Percentiles rank a stretch among this genome's conserved stretches.
Conservation (phyloP, 1,140 invertebrate genomes). For the Galleria mellonella region DNA sequence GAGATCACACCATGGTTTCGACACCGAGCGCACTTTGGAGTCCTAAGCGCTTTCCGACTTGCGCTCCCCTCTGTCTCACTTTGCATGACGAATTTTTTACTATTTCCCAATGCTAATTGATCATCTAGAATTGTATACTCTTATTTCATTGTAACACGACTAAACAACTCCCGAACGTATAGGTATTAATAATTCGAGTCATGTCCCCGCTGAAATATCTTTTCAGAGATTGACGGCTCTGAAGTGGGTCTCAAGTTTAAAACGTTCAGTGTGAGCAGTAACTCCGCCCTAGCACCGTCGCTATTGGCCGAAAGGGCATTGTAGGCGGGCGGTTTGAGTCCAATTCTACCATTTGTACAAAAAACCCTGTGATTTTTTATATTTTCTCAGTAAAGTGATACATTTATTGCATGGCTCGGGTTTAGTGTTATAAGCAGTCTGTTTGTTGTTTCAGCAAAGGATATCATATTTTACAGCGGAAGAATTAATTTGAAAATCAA, state of each 20-base stretch:
- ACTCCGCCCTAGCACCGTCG: slow-evolving; percentile 29
- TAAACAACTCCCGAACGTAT: neutral
- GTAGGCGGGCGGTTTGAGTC: slow-evolving; percentile 26
- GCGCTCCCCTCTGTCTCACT: slow-evolving; percentile 27
- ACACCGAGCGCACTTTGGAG: slow-evolving; percentile 92
- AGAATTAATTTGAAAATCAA: neutral
- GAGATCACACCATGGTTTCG: slow-evolving; percentile 93
- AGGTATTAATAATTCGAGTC: slow-evolving; percentile 13
- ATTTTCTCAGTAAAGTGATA: slow-evolving; percentile 39
- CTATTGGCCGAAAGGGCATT: slow-evolving; percentile 30
- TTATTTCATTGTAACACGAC: neutral
- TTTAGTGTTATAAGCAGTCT: neutral
- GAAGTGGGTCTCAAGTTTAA: slow-evolving; percentile 41
- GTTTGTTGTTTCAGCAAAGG: neutral
- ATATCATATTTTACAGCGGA: neutral
- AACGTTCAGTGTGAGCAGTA: slow-evolving; percentile 14
- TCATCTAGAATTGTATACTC: neutral
- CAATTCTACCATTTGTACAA: slow-evolving; percentile 7
- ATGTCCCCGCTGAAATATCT: slow-evolving; percentile 45
- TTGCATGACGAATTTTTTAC: slow-evolving; percentile 25
- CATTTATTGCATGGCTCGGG: slow-evolving; percentile 15
- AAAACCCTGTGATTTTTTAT: slow-evolving; percentile 22
- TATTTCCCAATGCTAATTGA: neutral
- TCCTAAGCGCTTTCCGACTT: slow-evolving; percentile 72
- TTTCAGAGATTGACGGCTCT: slow-evolving; percentile 50